phyloP scores from a whole-genome alignment of 2,113 vertebrate species.

The Marcusenius ussheri region DNA sequence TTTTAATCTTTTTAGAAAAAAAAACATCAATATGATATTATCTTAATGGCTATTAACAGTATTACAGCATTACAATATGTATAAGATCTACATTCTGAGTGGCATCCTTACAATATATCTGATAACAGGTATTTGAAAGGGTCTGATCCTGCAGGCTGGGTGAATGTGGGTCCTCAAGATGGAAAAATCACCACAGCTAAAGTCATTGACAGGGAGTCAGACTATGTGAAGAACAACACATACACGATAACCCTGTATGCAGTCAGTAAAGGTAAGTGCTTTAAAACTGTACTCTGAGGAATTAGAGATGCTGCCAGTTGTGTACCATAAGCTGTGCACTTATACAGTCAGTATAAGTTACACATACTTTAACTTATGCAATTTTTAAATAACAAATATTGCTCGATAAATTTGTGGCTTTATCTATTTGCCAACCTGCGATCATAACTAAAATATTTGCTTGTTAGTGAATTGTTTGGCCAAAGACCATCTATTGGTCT shows the following conservation, averaged over 20 bases:
- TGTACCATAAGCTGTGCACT: neutral
- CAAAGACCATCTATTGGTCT: neutral
- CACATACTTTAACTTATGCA: neutral
- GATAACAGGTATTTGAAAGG: constrained; percentile 41
- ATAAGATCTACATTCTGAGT: neutral
- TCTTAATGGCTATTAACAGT: neutral
- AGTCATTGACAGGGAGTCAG: constrained; percentile 52
- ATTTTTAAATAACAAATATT: neutral
- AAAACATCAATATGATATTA: neutral
- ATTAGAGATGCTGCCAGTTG: neutral
- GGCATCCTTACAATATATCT: neutral
- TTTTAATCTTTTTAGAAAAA: neutral
- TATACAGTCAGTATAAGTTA: neutral
- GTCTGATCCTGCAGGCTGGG: constrained; percentile 48
- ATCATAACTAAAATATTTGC: neutral
- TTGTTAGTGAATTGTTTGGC: neutral
- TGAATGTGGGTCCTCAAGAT: constrained; percentile 41
- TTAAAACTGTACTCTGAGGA: neutral
- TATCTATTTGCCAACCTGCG: neutral
- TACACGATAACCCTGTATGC: constrained; percentile 46
- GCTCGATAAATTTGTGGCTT: neutral
- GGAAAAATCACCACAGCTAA: constrained; percentile 46
- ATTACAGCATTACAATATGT: neutral
- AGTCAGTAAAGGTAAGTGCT: constrained; percentile 46
- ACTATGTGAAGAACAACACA: constrained; percentile 31